phyloP scores from a whole-genome alignment of 2,888 invertebrate genomes.

The Bedellia somnulentella region DNA sequence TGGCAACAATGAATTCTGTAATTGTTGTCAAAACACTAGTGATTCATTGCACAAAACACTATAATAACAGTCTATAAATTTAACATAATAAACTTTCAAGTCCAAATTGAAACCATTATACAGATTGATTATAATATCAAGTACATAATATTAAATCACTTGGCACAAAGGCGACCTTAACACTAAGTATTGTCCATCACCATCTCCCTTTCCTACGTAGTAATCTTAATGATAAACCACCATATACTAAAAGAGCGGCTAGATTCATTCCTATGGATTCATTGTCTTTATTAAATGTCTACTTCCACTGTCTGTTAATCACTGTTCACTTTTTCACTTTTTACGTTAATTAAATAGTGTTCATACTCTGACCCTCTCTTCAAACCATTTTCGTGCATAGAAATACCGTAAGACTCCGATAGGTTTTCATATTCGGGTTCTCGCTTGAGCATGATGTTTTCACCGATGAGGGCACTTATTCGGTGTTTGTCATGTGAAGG shows the following conservation, averaged over 20 bases:
- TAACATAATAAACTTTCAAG: constrained; percentile 45
- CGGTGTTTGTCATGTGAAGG: constrained; percentile 49
- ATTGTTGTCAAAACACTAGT: constrained; percentile 25
- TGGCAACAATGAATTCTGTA: constrained; percentile 31
- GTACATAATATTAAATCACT: constrained; percentile 52
- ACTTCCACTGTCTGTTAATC: too few species aligned
- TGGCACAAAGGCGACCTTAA: constrained; percentile 53
- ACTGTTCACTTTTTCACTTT: constrained; percentile 61
- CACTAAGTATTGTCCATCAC: constrained; percentile 39
- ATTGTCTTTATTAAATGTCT: too few species aligned
- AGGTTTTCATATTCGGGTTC: constrained; percentile 47
- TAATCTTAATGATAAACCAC: too few species aligned
- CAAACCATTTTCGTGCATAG: too few species aligned
- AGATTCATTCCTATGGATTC: too few species aligned
- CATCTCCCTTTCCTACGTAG: too few species aligned
- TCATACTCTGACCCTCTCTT: too few species aligned
- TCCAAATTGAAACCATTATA: constrained; percentile 39
- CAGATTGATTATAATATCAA: constrained; percentile 52
- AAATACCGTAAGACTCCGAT: too few species aligned
- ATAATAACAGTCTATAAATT: constrained; percentile 37
- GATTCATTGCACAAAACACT: constrained; percentile 48
- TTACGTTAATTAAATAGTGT: constrained; percentile 49
- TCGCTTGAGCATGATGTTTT: constrained; percentile 47
- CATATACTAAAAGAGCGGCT: too few species aligned
- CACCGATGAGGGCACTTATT: constrained; percentile 53